Evolutionary conservation across 2,888 invertebrate species (phyloP).

Genomic region (Watsonalla binaria): DNA sequence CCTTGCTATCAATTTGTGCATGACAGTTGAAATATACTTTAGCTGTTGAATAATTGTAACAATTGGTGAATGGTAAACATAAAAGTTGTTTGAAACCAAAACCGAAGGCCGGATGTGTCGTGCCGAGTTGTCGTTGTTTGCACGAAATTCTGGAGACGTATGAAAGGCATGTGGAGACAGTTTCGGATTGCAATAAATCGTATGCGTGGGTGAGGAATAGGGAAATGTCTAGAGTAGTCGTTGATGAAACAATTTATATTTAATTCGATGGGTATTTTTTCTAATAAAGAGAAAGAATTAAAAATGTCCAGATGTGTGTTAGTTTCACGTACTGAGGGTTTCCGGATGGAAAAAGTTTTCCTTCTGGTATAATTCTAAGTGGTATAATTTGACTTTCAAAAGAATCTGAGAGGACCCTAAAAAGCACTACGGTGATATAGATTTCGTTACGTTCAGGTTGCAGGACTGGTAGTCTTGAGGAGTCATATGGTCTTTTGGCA

Average conservation of each 20-base stretch:
- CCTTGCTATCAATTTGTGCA: constrained; percentile 3
- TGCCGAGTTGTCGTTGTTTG: constrained; percentile 51
- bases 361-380: too few relatives aligned
- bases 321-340: too few relatives aligned
- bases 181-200: constrained; percentile 72
- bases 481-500: too few relatives aligned
- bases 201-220: constrained; percentile 54
- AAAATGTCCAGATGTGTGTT: neutral
- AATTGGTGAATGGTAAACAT: constrained; percentile 22
- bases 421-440: too few relatives aligned
- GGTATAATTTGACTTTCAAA: too few relatives aligned
- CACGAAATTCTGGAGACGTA: constrained; percentile 46
- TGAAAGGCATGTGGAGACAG: constrained; percentile 68
- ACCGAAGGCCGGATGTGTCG: constrained; percentile 57
- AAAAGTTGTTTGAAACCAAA: constrained; percentile 32
- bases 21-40: neutral
- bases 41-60: neutral
- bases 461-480: too few relatives aligned
- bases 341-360: too few relatives aligned
- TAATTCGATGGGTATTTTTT: neutral
- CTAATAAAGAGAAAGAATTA: neutral
- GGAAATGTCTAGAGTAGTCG: constrained; percentile 24
- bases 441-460: too few relatives aligned
- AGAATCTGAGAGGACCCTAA: too few relatives aligned
- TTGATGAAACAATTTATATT: neutral